A percentile compares a stretch with the other conserved stretches of the same genome.
Evolutionary conservation across 2,888 invertebrate species (phyloP).

Genomic region (Cordilura impudica): DNA sequence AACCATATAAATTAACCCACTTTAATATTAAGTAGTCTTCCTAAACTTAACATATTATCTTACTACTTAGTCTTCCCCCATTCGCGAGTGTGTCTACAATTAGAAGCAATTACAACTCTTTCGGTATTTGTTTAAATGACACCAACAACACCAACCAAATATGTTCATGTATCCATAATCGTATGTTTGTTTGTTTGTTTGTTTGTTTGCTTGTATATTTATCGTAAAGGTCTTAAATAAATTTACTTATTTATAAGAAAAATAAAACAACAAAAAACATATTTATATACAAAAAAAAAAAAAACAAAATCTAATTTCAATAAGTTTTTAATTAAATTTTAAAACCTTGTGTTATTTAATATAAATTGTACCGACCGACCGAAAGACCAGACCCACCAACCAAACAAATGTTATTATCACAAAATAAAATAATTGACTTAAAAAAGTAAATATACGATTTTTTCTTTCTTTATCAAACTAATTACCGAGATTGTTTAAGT

Average conservation of each 20-base stretch:
- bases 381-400: background rate
- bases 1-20: constrained; percentile 55
- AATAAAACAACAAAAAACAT: constrained; percentile 2
- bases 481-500: constrained; percentile 68
- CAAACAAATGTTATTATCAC: constrained; percentile 11
- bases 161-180: no score
- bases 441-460: constrained; percentile 35
- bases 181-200: background rate
- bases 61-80: background rate
- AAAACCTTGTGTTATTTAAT: constrained; percentile 68
- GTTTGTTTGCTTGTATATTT: background rate
- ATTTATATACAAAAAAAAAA: no score
- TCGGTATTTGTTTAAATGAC: constrained; percentile 45
- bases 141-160: background rate
- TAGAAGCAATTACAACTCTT: constrained; percentile 60
- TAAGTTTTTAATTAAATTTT: constrained; percentile 70
- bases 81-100: constrained; percentile 39
- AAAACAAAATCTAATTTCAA: constrained; percentile 55
- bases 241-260: constrained; percentile 40
- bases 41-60: constrained; percentile 7
- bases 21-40: constrained; percentile 33
- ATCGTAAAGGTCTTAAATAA: constrained; percentile 39
- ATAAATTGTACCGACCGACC: constrained; percentile 36
- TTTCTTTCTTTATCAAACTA: constrained; percentile 58
- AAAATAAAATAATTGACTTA: constrained; percentile 24